Conservation (phyloP, 2,113 vertebrate genomes). For the Pygoscelis antarcticus region DNA sequence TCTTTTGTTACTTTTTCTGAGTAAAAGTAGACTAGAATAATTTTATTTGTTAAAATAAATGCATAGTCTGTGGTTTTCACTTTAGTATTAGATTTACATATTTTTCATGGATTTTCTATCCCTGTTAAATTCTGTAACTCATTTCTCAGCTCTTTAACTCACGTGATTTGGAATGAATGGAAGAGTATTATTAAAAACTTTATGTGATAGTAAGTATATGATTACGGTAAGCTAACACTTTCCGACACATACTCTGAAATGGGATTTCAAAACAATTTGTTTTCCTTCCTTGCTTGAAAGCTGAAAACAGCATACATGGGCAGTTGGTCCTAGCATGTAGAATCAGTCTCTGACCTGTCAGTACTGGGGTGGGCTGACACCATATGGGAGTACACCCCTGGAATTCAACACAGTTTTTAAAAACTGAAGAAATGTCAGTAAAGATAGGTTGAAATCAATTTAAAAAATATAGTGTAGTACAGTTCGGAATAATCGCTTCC, state of each 20-base stretch:
- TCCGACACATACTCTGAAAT: neutral
- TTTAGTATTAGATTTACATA: neutral
- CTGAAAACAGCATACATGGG: neutral
- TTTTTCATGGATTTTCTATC: neutral
- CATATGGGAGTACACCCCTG: fast-evolving
- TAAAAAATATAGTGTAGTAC: neutral
- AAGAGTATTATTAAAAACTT: neutral
- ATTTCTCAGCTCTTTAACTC: neutral
- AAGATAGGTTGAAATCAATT: neutral
- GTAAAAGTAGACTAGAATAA: neutral
- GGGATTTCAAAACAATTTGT: neutral
- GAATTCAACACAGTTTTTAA: neutral
- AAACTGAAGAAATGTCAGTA: neutral
- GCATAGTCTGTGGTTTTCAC: neutral
- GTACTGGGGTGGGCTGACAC: neutral
- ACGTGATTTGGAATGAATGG: neutral
- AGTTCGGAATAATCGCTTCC: neutral
- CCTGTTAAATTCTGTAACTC: neutral
- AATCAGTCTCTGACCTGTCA: neutral
- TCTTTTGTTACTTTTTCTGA: neutral
- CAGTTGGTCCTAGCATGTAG: neutral
- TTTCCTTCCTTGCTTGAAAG: neutral
- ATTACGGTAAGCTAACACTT: neutral
- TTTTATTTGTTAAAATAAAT: neutral
- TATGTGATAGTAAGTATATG: neutral